Evolutionary conservation across 2,797 vertebrate species (phyloP), one percentile per base, ranked within the genome.

Genomic region (Kryptopterus vitreolus): DNA sequence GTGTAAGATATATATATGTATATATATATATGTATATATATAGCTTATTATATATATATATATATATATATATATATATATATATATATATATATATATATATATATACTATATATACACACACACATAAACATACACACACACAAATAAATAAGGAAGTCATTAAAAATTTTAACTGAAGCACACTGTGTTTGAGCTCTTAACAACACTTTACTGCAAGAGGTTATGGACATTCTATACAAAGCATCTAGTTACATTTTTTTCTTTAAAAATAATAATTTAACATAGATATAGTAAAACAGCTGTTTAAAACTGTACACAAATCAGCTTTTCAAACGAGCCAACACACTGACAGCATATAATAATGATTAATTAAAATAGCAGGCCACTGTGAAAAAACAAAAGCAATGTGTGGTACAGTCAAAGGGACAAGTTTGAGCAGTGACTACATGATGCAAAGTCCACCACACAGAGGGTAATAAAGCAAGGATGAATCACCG

Each of bases 401-500:
- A 7, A 84, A 81, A 52, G 73, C 22, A 77, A 22, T 72, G 33
- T 73, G 59, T 57, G 50, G 76, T 85, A 13, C 24, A 58, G 61
- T 71, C 46, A 83, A 81, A 86, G 43, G 24, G 66, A 84, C 63
- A 16, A 84, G 70, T 43, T 43, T 71, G 70, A 84, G 63, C 48
- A 58, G 68, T 59, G 63, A 18, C 8, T 7, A 8, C 74, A 76
- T 84, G 76, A 86, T 52, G 76, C 57, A 65, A 86, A 65, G 72
- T 43, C 57, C 18, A 53, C 62, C 76, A 70, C 61, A 77, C 35
- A 76, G 66, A 65, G 61, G 61, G 76, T 66, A 82, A 68, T 35
- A 26, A n/a, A 58, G 52, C 61, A 20, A 29, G 72, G 22, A 24
- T 82, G 87, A 88, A 73, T 87, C 81, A 83, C 76, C 81, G 77